phyloP scores from a whole-genome alignment of 2,888 invertebrate genomes.

The Litoditis marina region DNA sequence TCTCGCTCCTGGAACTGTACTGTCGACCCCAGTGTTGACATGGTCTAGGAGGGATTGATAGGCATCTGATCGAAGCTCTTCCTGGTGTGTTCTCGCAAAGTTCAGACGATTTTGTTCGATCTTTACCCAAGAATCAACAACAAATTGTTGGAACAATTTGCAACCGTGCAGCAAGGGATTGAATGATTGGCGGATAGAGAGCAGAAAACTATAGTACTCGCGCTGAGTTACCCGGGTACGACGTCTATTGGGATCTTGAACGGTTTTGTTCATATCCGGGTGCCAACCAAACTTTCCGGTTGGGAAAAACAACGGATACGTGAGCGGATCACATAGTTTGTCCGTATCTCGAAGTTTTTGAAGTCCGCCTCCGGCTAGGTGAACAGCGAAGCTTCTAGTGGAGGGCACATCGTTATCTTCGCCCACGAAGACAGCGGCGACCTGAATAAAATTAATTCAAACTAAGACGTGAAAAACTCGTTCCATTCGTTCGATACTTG shows the following conservation, averaged over 20 bases:
- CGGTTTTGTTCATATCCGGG: constrained; percentile 8
- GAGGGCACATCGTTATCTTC: no score
- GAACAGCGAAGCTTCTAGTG: no score
- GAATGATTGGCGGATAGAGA: constrained; percentile 42
- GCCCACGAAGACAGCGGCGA: no score
- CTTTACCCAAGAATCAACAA: constrained; percentile 62
- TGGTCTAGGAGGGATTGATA: no score
- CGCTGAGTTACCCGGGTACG: constrained; percentile 36
- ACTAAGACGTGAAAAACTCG: no score
- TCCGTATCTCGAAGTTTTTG: no score
- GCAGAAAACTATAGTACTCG: constrained; percentile 41
- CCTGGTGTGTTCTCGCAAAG: constrained; percentile 59
- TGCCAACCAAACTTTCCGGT: constrained; percentile 40
- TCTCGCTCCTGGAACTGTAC: no score
- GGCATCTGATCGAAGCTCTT: constrained; percentile 46
- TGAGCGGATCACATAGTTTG: constrained; percentile 63
- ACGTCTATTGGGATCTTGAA: no score
- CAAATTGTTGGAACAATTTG: constrained; percentile 58
- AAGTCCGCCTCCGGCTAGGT: no score
- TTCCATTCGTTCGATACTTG: no score
- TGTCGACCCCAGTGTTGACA: no score
- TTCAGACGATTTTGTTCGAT: constrained; percentile 61
- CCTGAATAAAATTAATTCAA: no score
- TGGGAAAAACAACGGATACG: constrained; percentile 63
- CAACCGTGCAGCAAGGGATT: constrained; percentile 48